phyloP scores from a whole-genome alignment of 1,140 invertebrate species.

The Anastrepha obliqua region DNA sequence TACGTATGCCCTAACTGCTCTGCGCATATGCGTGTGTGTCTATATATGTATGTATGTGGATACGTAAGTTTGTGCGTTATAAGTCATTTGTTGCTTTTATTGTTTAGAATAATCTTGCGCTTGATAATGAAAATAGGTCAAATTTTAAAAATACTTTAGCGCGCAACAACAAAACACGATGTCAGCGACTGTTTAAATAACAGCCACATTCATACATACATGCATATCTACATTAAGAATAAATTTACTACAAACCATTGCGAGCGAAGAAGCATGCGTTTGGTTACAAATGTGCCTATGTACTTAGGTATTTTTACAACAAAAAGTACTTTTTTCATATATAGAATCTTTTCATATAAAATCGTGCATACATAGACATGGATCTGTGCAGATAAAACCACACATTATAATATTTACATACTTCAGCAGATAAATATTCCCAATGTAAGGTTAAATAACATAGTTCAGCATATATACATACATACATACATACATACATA shows the following conservation, averaged over 20 bases:
- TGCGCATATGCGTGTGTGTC: not conserved
- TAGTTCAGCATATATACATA: too few relatives aligned
- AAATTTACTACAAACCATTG: not conserved
- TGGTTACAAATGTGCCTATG: too few relatives aligned
- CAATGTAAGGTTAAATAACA: too few relatives aligned
- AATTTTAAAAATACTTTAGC: slow-evolving; percentile 55
- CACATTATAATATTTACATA: too few relatives aligned
- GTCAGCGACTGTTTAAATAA: not conserved
- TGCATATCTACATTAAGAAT: not conserved
- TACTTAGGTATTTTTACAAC: too few relatives aligned
- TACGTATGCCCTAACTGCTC: not conserved
- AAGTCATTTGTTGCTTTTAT: slow-evolving; percentile 52
- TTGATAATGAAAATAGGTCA: slow-evolving; percentile 60
- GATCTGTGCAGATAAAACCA: too few relatives aligned
- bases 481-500: too few relatives aligned
- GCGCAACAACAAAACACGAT: slow-evolving; percentile 44
- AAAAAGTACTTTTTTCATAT: too few relatives aligned
- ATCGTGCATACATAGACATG: too few relatives aligned
- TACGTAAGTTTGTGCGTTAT: not conserved
- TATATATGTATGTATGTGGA: not conserved
- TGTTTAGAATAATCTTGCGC: slow-evolving; percentile 60
- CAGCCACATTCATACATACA: not conserved
- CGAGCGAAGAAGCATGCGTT: not conserved
- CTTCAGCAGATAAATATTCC: too few relatives aligned
- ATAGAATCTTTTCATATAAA: too few relatives aligned